A percentile compares a stretch with the other conserved stretches of the same genome.
phyloP scores from a whole-genome alignment of 2,113 vertebrate species.

The Piaya cayana region DNA sequence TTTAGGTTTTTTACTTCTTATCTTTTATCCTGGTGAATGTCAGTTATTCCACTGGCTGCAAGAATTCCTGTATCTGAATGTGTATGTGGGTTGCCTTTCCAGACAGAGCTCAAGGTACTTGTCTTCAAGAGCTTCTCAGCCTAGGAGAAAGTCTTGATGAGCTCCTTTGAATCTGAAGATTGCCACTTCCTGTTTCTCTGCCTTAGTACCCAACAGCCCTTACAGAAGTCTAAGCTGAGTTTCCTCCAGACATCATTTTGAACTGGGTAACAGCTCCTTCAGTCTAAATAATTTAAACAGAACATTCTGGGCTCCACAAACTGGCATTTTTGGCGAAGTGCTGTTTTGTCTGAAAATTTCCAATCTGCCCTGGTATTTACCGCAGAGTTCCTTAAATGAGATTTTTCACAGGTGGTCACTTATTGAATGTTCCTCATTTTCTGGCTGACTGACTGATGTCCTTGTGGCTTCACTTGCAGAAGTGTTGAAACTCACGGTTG shows the following conservation, averaged over 20 bases:
- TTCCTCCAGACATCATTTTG: neutral
- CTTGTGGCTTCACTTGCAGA: slow-evolving; percentile 43
- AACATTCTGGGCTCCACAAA: neutral
- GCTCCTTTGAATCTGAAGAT: neutral
- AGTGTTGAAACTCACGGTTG: slow-evolving; percentile 39
- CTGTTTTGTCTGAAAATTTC: slow-evolving; percentile 14
- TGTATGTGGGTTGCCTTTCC: neutral
- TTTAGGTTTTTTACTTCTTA: neutral
- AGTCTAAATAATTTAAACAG: neutral
- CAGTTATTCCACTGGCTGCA: neutral
- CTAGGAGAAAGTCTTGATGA: neutral
- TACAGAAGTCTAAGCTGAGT: neutral
- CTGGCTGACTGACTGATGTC: neutral
- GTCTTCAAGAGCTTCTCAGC: neutral
- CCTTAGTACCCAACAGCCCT: neutral
- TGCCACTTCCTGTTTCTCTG: neutral
- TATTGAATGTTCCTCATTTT: slow-evolving; percentile 45
- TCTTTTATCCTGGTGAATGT: neutral
- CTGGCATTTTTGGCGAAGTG: neutral
- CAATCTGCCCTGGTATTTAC: neutral
- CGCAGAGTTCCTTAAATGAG: neutral
- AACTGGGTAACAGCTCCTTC: neutral
- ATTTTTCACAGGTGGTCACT: slow-evolving; percentile 37
- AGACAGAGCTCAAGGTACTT: neutral
- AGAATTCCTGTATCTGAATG: neutral